Evolutionary conservation across 2,888 invertebrate species (phyloP), one percentile per base, ranked within the genome.

Genomic region (Deroplatys truncata): DNA sequence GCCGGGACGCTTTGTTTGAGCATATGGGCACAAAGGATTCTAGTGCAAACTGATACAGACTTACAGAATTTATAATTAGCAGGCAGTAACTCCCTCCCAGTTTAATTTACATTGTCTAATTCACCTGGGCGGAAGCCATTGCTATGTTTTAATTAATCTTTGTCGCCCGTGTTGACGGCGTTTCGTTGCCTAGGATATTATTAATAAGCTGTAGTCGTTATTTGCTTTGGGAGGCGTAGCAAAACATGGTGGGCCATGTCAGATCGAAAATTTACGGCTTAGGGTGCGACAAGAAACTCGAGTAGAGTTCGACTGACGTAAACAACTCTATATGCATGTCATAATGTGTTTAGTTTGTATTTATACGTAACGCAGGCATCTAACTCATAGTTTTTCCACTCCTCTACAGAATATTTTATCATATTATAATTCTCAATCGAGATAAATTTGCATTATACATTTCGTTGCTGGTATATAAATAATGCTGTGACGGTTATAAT

Each of bases 191-290:
- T 16, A 25, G 28, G 35, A 83, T 87, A 87, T 72, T 72, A 87
- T 87, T 87, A 87, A 87, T 87, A 87, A 87, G 82, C 87, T 72
- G 82, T 82, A 72, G 72, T 86, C 72, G 86, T 86, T 86, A 87
- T 82, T 29, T n/a, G n/a, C 35, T 49, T 28, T 28, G 56, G 56
- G 56, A 25, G 56, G 25, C 20, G 25, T 28, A 16, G 85, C 15
- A 28, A 84, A 84, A 15, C 16, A 84, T 15, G 28, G 29, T 15
- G n/a, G 84, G 28, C n/a, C 29, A n/a, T 84, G 84, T 15, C 28
- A 28, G 29, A 84, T 84, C 84, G 28, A 28, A 84, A 72, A 72
- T 72, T 72, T 72, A 72, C 56, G 16, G 56, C 56, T 25, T 20
- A 72, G 56, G 16, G 56, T 43, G 43, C 25, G 25, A 25, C 56